Conservation (phyloP, 2,113 vertebrate species). For the Actenoides hombroni region DNA sequence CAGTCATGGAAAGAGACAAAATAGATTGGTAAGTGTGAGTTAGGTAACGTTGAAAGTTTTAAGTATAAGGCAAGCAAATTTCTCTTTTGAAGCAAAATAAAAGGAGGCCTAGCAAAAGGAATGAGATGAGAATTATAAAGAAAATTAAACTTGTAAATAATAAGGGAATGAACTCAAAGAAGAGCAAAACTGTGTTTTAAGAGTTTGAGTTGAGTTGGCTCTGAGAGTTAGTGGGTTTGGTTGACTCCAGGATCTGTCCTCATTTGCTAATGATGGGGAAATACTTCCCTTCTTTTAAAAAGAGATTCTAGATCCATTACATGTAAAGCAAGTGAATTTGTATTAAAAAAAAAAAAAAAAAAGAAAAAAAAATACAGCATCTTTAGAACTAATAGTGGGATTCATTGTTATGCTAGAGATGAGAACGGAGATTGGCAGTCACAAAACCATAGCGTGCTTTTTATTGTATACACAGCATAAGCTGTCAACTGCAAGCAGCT, state of each 20-base stretch:
- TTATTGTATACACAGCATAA: neutral
- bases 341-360: neutral
- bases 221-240: neutral
- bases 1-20: neutral
- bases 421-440: neutral
- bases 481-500: neutral
- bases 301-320: neutral
- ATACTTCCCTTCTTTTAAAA: neutral
- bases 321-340: neutral
- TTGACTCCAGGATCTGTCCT: neutral
- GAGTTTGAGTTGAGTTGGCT: neutral
- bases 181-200: neutral
- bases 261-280: neutral
- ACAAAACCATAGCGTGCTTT: neutral
- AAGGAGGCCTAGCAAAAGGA: neutral
- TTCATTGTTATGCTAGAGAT: neutral
- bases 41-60: neutral
- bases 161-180: neutral
- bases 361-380: neutral
- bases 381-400: neutral
- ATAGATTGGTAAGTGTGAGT: neutral
- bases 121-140: neutral
- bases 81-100: neutral
- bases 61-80: neutral
- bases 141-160: neutral